Percentiles rank a stretch among this genome's conserved stretches.
Conservation (phyloP, 2,797 vertebrate genomes). For the Paramormyrops hopkinsi region DNA sequence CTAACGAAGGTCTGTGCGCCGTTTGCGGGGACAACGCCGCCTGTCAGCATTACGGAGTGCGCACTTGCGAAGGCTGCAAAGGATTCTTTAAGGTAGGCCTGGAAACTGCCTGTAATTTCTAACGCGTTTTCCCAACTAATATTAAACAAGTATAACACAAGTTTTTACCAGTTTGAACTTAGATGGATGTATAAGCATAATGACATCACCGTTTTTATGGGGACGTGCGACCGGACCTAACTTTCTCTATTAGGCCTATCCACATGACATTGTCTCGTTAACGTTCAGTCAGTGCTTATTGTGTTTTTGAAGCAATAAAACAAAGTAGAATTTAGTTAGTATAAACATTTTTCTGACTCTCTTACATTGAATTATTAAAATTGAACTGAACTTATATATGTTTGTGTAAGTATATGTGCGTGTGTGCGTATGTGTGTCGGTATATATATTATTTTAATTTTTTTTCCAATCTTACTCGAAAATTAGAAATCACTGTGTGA, state of each 20-base stretch:
- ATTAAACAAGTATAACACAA: neutral
- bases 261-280: neutral
- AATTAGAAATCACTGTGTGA: constrained; percentile 26
- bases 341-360: neutral
- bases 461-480: neutral
- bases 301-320: neutral
- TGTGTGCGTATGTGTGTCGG: neutral
- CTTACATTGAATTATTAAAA: neutral
- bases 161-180: neutral
- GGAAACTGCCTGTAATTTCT: neutral
- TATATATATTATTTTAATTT: neutral
- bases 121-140: neutral
- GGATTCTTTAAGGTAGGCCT: constrained; percentile 88
- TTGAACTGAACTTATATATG: neutral
- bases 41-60: constrained; percentile 94
- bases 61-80: constrained; percentile 97
- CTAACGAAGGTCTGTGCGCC: constrained; percentile 93
- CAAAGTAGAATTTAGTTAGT: neutral
- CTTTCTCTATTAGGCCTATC: neutral
- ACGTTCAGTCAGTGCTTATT: neutral
- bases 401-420: neutral
- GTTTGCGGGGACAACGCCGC: constrained; percentile 97
- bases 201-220: neutral
- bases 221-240: neutral
- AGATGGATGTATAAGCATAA: neutral